Conservation (phyloP, 2,797 vertebrate genomes). For the Euthynnus affinis region DNA sequence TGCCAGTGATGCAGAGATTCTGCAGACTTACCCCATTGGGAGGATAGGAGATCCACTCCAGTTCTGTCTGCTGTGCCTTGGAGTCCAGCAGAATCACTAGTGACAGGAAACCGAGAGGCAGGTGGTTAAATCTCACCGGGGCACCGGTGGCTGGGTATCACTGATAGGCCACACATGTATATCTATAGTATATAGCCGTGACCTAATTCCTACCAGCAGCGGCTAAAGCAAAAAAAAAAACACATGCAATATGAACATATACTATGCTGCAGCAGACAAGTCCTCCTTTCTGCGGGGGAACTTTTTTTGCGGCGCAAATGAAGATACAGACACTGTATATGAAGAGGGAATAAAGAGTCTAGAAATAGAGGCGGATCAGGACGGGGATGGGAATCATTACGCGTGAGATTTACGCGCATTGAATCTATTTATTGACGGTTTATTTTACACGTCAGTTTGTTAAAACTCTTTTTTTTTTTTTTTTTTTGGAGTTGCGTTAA, state of each 20-base stretch:
- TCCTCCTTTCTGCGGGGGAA: constrained; percentile 32
- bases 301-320: constrained; percentile 25
- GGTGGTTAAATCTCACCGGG: constrained; percentile 80
- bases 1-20: constrained; percentile 39
- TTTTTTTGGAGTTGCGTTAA: constrained; percentile 28
- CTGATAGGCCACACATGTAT: constrained; percentile 63
- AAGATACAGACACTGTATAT: constrained; percentile 22
- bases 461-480: constrained; percentile 4
- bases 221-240: constrained; percentile 23
- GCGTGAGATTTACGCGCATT: background rate
- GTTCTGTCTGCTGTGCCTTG: constrained; percentile 99
- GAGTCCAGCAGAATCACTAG: constrained; percentile 98
- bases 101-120: constrained; percentile 82
- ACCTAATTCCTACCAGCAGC: constrained; percentile 76
- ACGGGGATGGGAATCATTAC: background rate
- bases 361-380: background rate
- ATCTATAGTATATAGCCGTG: constrained; percentile 65
- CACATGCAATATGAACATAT: constrained; percentile 27
- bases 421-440: background rate
- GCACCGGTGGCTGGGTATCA: constrained; percentile 30
- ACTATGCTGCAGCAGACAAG: constrained; percentile 53
- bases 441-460: constrained; percentile 4
- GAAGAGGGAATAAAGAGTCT: background rate
- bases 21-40: constrained; percentile 94
- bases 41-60: constrained; percentile 99